Evolutionary conservation across 2,797 vertebrate genomes (phyloP).

Genomic region (Pagetopsis macropterus): DNA sequence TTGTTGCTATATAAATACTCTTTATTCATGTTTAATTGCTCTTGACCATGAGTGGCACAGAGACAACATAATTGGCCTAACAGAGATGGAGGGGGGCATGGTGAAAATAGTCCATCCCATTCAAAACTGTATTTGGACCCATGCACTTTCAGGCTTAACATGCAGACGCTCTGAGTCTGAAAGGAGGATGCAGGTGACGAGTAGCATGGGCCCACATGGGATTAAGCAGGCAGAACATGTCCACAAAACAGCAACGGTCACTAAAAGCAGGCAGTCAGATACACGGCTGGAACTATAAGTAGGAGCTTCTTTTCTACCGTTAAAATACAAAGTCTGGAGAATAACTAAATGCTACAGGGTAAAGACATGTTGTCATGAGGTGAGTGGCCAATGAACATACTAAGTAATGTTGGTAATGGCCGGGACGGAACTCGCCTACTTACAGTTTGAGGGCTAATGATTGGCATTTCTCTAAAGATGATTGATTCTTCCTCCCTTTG

Average conservation of each 20-base stretch:
- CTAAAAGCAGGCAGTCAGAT: no score
- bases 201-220: not conserved
- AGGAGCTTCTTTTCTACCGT: no score
- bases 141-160: no score
- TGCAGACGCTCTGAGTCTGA: no score
- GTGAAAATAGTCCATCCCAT: not conserved
- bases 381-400: not conserved
- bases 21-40: not conserved
- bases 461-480: not conserved
- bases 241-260: not conserved
- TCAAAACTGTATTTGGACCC: no score
- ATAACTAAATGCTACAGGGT: not conserved
- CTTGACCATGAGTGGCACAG: not conserved
- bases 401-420: no score
- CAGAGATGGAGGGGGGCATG: not conserved
- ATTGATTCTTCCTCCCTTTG: no score
- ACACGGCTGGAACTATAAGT: no score
- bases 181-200: no score
- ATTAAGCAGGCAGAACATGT: not conserved
- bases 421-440: not conserved
- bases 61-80: not conserved
- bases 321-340: not conserved
- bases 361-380: not conserved
- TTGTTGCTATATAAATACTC: not conserved
- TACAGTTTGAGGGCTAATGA: not conserved